Percentiles rank a stretch among this genome's conserved stretches.
phyloP scores from a whole-genome alignment of 1,140 invertebrate species.

The Heliconius eleuchia region DNA sequence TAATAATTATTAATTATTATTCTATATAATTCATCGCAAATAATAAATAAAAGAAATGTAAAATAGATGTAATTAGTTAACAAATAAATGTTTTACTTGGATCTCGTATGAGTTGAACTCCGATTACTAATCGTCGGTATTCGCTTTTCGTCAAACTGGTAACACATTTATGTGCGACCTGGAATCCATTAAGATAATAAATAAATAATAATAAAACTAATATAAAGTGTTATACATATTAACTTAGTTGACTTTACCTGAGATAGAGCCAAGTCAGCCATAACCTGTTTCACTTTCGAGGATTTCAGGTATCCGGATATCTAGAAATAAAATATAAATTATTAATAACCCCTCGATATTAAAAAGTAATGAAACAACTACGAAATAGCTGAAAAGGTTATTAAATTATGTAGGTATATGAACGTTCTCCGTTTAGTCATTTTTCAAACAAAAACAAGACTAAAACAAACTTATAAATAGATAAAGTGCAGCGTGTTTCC shows the following conservation, averaged over 20 bases:
- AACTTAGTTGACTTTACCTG: conserved; percentile 78
- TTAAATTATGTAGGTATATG: no score
- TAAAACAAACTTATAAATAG: no score
- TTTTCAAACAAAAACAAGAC: no score
- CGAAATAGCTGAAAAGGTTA: no score
- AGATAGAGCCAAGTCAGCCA: conserved; percentile 94
- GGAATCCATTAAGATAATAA: conserved; percentile 2
- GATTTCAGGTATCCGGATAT: conserved; percentile 87
- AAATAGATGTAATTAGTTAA: no score
- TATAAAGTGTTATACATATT: background rate
- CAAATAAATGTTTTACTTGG: conserved; percentile 81
- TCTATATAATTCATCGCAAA: no score
- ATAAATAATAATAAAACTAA: background rate
- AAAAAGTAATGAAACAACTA: no score
- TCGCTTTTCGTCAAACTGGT: conserved; percentile 91
- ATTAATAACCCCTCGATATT: no score
- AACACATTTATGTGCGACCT: conserved; percentile 90
- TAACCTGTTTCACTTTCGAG: conserved; percentile 90
- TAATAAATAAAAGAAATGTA: no score
- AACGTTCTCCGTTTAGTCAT: no score
- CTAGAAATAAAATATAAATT: conserved; percentile 66
- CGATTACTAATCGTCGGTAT: conserved; percentile 91
- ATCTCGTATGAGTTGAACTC: conserved; percentile 93
- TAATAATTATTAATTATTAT: no score
- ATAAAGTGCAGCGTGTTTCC: no score